Evolutionary conservation across 2,797 vertebrate species (phyloP).

Genomic region (Numenius phaeopus): DNA sequence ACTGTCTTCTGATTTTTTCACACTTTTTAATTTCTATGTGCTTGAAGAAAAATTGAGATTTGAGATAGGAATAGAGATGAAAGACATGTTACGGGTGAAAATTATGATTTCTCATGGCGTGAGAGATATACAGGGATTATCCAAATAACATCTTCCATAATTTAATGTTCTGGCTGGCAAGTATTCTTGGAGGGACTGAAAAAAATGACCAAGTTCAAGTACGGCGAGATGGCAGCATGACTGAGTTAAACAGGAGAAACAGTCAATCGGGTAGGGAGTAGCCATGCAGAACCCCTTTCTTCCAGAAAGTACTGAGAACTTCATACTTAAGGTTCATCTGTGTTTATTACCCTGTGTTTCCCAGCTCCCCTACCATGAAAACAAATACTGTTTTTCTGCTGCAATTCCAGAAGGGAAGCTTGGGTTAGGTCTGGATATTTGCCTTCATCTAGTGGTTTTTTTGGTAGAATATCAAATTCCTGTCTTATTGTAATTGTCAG

Average conservation of each 20-base stretch:
- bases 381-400: neutral
- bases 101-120: neutral
- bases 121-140: neutral
- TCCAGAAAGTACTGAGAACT: neutral
- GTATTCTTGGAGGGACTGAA: neutral
- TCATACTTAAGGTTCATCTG: neutral
- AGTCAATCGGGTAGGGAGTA: neutral
- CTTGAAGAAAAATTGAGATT: neutral
- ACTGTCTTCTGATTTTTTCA: neutral
- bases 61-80: neutral
- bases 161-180: neutral
- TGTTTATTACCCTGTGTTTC: neutral
- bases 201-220: neutral
- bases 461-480: neutral
- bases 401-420: neutral
- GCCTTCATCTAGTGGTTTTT: neutral
- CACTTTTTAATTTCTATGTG: neutral
- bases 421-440: neutral
- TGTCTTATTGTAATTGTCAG: neutral
- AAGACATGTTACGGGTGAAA: neutral
- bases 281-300: neutral
- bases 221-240: accelerated
- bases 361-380: neutral
- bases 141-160: neutral
- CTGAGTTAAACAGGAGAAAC: neutral